Evolutionary conservation across 2,888 invertebrate species (phyloP).

Genomic region (Epicampocera succincta): DNA sequence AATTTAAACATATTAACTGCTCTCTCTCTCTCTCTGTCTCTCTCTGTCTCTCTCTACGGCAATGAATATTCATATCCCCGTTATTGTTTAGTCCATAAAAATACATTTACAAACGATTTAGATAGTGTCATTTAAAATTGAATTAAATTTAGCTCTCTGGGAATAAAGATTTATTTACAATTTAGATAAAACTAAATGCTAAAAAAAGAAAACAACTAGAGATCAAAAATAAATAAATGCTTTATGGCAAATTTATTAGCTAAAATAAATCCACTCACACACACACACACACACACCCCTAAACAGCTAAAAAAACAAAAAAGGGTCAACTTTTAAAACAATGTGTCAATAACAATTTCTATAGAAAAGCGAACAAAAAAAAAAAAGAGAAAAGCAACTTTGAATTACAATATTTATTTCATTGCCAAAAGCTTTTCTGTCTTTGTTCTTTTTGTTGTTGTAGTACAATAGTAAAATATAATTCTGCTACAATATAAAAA

Average conservation of each 20-base stretch:
- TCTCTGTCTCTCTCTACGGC: too few relatives aligned
- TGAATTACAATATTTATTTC: slow-evolving; percentile 54
- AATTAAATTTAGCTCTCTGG: slow-evolving; percentile 57
- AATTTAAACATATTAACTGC: background rate
- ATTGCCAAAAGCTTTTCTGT: slow-evolving; percentile 52
- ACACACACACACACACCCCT: too few relatives aligned
- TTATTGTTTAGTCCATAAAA: slow-evolving; percentile 44
- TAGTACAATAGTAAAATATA: slow-evolving; percentile 26
- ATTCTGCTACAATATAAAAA: slow-evolving; percentile 58
- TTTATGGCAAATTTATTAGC: slow-evolving; percentile 43
- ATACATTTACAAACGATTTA: slow-evolving; percentile 41
- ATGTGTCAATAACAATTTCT: slow-evolving; percentile 64
- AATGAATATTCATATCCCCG: slow-evolving; percentile 18
- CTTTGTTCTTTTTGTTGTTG: background rate
- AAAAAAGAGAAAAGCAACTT: slow-evolving; percentile 28
- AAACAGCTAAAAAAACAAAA: slow-evolving; percentile 12
- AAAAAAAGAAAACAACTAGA: slow-evolving; percentile 2
- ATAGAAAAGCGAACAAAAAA: slow-evolving; percentile 21
- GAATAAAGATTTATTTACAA: slow-evolving; percentile 52
- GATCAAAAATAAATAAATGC: slow-evolving; percentile 54
- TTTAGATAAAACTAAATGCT: slow-evolving; percentile 52
- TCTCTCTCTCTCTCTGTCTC: too few relatives aligned
- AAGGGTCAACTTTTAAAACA: slow-evolving; percentile 54
- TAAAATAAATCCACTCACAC: slow-evolving; percentile 9
- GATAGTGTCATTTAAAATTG: slow-evolving; percentile 64